Percentiles rank a stretch among this genome's conserved stretches.
phyloP scores from a whole-genome alignment of 1,140 invertebrate genomes.

The Ips typographus region DNA sequence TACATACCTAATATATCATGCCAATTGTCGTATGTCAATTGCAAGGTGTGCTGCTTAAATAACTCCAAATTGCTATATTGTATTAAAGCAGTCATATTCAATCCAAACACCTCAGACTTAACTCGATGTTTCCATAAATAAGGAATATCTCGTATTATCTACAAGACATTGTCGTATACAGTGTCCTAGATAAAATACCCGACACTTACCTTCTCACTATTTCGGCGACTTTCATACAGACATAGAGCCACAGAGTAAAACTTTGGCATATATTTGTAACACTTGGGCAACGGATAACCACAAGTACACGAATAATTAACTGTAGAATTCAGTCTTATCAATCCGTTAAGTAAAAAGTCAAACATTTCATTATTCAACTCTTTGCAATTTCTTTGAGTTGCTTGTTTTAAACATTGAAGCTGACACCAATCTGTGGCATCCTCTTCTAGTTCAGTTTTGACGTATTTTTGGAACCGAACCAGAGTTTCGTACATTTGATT shows the following conservation, averaged over 20 bases:
- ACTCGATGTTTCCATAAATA: slow-evolving; percentile 41
- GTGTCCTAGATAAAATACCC: neutral
- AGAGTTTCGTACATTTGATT: slow-evolving; percentile 28
- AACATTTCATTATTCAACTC: slow-evolving; percentile 30
- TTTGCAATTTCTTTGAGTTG: slow-evolving; percentile 31
- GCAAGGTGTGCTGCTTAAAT: slow-evolving; percentile 36
- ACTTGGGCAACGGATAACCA: slow-evolving; percentile 46
- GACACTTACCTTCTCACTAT: slow-evolving; percentile 27
- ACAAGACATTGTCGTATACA: neutral
- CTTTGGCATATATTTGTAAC: slow-evolving; percentile 33
- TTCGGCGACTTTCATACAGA: slow-evolving; percentile 33
- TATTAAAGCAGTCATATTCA: slow-evolving; percentile 42
- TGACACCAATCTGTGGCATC: slow-evolving; percentile 43
- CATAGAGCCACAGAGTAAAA: slow-evolving; percentile 39
- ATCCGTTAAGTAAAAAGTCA: slow-evolving; percentile 38
- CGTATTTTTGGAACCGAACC: slow-evolving; percentile 35
- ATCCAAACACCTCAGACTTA: slow-evolving; percentile 24
- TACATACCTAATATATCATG: slow-evolving; percentile 35
- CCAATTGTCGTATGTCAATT: slow-evolving; percentile 47
- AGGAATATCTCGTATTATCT: slow-evolving; percentile 39
- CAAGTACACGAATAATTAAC: slow-evolving; percentile 40
- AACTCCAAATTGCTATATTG: slow-evolving; percentile 45
- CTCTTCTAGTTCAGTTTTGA: slow-evolving; percentile 33
- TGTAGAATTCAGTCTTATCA: slow-evolving; percentile 26
- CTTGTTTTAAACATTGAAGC: slow-evolving; percentile 42